Base-by-base conservation (phyloP, 2,888 invertebrate genomes). In the Ernsta delagoae region DNA sequence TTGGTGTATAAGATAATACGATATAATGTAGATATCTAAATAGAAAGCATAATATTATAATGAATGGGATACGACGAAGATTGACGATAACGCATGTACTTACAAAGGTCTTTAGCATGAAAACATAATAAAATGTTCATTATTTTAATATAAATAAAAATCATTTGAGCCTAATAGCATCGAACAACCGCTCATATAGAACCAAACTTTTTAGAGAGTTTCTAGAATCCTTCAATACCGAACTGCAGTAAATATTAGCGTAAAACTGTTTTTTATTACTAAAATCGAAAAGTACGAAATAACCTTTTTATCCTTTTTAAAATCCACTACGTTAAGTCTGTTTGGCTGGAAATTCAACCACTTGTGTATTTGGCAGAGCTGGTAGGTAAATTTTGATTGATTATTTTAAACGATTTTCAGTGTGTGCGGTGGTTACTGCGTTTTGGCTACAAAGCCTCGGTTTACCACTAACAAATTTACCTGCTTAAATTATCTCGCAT, bases 341-440 rank as follows among this genome's bases (percentile, higher is more conserved):
- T 62, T 62, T 62, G 50, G 36, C 36, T 7, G 61, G 9, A 39
- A 62, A 50, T 12, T 50, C 48, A 61, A 62, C 62, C 50, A 62
- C 62, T 53, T 50, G 50, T 62, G 16, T 39, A 62, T 62, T 50
- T 36, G 62, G 50, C 62, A 53, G 16, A 36, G 50, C 53, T 53
- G 50, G 12, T 16, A 62, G 39, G 36, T 53, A 11, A 36, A 50
- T 62, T 39, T 50, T 62, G 41, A 63, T 54, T 54, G 53, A 63
- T 63, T 39, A 63, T 63, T 63, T 50, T 24, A 53, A 63, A 53
- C 53, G 53, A 16, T 63, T 63, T 63, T 54, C 54, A 8, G 24
- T 63, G 63, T 63, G 54, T 54, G 24, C 53, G 24, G 53, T 12
- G 57, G 39, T 57, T 57, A 59, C 59, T 12, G 39, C 16, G 59